Base-by-base conservation (phyloP, 2,888 invertebrate genomes). In the Himalopsyche tibetana region DNA sequence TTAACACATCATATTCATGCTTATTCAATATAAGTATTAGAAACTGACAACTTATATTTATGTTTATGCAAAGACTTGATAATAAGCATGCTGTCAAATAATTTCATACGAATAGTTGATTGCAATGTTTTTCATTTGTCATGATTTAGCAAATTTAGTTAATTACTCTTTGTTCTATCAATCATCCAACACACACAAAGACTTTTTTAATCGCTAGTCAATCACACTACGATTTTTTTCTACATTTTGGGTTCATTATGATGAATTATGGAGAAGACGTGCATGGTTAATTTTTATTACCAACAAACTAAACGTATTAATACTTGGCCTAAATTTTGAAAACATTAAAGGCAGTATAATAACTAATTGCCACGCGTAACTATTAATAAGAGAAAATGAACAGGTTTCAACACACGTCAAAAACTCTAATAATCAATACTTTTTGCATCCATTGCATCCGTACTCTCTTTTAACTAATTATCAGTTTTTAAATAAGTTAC, bases 131-230 rank as follows among this genome's bases (percentile, higher is more conserved):
- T 74, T 74, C 74, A 36, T 74, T 74, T 74, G 8, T 19, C 8
- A 74, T 74, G 28, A 74, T 74, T 74, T 74, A 1, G 74, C 74
- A 36, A 15, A 74, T 36, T 74, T 36, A 19, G 74, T 15, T 74
- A 74, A 74, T 74, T 74, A 74, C 74, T 74, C 38, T 74, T 74
- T 74, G 74, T 74, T 74, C 74, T 36, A 74, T 74, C 74, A 74
- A 38, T 74, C 74, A 74, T 74, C 38, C 36, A 5, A 36, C n/a
- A 36, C 38, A 74, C 74, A 74, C 38, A 15, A 19, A 74, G 38
- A 74, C 38, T 36, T 74, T 74, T 74, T 74, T 74, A 74, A 74
- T 74, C 74, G 74, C 15, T 36, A 12, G 74, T 74, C 74, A 74
- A 74, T 74, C 74, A 74, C 36, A 28, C 36, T 15, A 12, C 5